Percentiles rank a stretch among this genome's conserved stretches.
Evolutionary conservation across 2,888 invertebrate genomes (phyloP).

Genomic region (Heterodera filipjevi): DNA sequence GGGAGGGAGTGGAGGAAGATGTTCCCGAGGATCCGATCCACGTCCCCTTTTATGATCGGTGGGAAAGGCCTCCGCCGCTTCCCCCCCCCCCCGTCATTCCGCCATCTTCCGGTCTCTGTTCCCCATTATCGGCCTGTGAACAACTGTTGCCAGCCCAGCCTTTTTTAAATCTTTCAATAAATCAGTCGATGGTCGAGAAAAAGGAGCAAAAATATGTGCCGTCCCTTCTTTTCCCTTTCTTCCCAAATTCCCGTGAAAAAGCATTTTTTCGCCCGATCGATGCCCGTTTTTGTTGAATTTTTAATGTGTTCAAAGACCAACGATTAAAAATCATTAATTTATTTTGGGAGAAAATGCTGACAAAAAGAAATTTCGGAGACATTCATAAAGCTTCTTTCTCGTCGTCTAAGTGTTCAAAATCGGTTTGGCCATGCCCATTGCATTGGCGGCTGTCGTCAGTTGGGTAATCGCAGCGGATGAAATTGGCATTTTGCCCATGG

Average conservation of each 20-base stretch:
- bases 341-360: not conserved
- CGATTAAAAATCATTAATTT: not conserved
- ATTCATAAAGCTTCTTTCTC: not conserved
- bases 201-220: not conserved
- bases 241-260: not conserved
- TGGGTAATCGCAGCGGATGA: conserved; percentile 16
- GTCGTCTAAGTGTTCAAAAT: not conserved
- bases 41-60: not conserved
- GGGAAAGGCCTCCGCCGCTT: no score
- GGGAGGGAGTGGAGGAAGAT: not conserved
- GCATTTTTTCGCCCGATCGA: not conserved
- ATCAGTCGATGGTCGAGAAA: not conserved
- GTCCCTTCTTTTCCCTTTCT: not conserved
- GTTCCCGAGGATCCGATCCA: not conserved
- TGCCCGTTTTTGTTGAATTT: not conserved
- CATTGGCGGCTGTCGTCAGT: not conserved
- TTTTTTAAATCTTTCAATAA: not conserved
- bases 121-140: not conserved
- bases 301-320: not conserved
- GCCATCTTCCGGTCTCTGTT: not conserved
- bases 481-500: not conserved
- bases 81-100: not conserved
- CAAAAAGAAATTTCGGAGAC: not conserved
- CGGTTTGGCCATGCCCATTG: not conserved
- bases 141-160: not conserved